phyloP scores from a whole-genome alignment of 92 coral and sea anemone genomes.

The Pocillopora meandrina region DNA sequence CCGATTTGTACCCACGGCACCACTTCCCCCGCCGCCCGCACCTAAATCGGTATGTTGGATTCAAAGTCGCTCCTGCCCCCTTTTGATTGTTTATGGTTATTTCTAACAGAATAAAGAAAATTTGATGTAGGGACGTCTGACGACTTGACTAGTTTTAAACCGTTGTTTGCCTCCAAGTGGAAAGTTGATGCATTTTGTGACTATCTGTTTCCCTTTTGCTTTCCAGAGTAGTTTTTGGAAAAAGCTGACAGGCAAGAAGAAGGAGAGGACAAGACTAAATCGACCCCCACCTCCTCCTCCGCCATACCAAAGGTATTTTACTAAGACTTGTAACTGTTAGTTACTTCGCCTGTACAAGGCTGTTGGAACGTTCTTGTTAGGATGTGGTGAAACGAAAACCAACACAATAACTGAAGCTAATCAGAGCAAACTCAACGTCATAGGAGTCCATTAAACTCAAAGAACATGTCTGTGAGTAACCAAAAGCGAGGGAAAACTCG shows the following conservation, averaged over 20 bases:
- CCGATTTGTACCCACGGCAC: conserved; percentile 27
- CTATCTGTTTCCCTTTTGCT: background rate
- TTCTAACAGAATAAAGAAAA: background rate
- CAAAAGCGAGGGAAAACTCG: too few relatives aligned
- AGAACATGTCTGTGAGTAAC: too few relatives aligned
- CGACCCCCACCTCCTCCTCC: conserved; percentile 82
- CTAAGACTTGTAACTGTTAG: too few relatives aligned
- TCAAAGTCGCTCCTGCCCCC: background rate
- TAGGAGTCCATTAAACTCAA: too few relatives aligned
- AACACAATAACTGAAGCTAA: too few relatives aligned
- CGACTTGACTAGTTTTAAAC: too few relatives aligned
- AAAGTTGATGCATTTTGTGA: background rate
- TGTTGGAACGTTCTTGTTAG: too few relatives aligned
- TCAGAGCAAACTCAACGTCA: too few relatives aligned
- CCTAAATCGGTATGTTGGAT: conserved; percentile 75
- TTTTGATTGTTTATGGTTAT: background rate
- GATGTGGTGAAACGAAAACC: too few relatives aligned
- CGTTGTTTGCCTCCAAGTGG: too few relatives aligned
- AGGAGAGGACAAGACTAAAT: conserved; percentile 61
- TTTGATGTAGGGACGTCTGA: background rate
- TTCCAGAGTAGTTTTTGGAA: conserved; percentile 89
- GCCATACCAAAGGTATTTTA: conserved; percentile 51
- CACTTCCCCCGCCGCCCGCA: conserved; percentile 87
- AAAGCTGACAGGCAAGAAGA: conserved; percentile 80
- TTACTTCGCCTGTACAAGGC: too few relatives aligned